phyloP scores from a whole-genome alignment of 2,113 vertebrate species.

The Elaphurus davidianus region DNA sequence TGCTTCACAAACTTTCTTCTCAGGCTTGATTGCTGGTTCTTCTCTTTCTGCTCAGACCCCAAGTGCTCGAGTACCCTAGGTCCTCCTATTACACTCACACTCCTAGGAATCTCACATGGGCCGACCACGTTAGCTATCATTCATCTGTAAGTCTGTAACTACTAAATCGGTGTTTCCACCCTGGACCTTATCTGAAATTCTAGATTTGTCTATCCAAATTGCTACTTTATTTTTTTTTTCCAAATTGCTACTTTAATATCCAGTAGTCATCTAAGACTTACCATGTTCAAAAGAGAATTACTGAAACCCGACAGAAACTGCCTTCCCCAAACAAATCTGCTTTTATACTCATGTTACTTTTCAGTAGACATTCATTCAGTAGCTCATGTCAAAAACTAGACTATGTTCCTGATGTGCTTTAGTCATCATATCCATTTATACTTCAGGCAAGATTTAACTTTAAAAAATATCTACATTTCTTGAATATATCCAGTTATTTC shows the following conservation, averaged over 20 bases:
- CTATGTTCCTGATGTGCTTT: not conserved
- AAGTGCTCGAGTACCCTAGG: fast-evolving
- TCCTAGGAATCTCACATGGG: fast-evolving
- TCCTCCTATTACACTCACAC: not conserved
- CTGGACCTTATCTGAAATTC: not conserved
- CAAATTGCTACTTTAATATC: not conserved
- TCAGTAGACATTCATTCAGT: not conserved
- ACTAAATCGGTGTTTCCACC: not conserved
- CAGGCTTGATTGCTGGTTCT: not conserved
- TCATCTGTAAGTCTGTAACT: not conserved
- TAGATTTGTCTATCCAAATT: not conserved
- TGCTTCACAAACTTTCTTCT: not conserved
- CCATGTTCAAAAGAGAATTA: not conserved
- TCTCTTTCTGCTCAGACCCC: not conserved
- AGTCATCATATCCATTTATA: not conserved
- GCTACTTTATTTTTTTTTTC: not conserved
- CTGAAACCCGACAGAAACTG: not conserved
- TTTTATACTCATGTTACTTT: not conserved
- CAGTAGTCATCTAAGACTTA: not conserved
- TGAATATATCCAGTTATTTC: not conserved
- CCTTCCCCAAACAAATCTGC: not conserved
- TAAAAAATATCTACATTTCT: not conserved
- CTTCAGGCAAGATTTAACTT: not conserved
- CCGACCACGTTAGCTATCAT: not conserved
- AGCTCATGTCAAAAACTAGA: not conserved